Evolutionary conservation across 1,140 invertebrate species (phyloP).

Genomic region (Nebria ingens): DNA sequence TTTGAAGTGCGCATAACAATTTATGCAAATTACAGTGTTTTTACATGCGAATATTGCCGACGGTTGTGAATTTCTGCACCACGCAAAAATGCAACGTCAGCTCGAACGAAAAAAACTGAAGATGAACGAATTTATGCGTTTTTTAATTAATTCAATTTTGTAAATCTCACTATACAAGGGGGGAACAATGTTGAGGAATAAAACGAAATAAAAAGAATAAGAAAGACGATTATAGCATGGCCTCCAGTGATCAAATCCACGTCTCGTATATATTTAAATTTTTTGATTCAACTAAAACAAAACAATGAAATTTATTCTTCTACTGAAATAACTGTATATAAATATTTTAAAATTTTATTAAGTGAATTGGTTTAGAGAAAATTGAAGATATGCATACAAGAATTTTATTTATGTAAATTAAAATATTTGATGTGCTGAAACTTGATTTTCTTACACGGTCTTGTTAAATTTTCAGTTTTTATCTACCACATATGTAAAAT

Average conservation of each 20-base stretch:
- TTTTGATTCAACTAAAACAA: not conserved
- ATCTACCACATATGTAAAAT: no score
- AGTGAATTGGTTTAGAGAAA: no score
- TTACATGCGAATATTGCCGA: not conserved
- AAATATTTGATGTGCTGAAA: no score
- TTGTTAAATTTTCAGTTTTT: no score
- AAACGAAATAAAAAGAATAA: not conserved
- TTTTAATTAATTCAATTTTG: conserved; percentile 9
- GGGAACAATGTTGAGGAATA: not conserved
- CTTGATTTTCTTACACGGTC: no score
- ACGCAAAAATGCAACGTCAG: not conserved
- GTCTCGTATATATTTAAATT: not conserved
- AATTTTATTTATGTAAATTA: no score
- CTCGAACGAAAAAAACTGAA: not conserved
- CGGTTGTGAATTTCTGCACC: conserved; percentile 6
- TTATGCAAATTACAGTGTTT: conserved; percentile 2
- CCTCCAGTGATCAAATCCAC: not conserved
- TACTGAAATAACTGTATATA: no score
- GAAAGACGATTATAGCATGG: not conserved
- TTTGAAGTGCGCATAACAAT: conserved; percentile 4
- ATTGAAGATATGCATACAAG: no score
- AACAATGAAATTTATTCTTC: no score
- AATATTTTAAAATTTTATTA: no score
- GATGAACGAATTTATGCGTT: not conserved
- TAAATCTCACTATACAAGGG: conserved; percentile 2